Conservation (phyloP, 2,888 invertebrate species). For the Heliconius cydno region DNA sequence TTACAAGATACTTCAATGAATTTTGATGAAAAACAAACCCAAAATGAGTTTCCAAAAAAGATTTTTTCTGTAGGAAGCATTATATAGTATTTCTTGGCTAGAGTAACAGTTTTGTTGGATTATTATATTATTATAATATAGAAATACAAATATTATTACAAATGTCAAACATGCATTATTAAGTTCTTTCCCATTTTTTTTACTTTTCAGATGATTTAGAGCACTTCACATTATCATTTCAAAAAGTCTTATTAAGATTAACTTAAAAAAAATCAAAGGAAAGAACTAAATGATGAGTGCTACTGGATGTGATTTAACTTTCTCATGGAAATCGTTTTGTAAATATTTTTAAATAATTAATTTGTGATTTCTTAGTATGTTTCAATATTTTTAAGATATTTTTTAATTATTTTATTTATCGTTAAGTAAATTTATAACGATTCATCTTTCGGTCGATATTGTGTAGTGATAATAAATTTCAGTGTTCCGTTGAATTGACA, state of each 20-base stretch:
- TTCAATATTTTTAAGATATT: constrained; percentile 70
- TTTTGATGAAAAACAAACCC: background rate
- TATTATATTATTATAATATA: background rate
- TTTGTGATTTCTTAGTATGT: constrained; percentile 62
- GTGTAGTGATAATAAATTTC: constrained; percentile 46
- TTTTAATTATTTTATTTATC: constrained; percentile 81
- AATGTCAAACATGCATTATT: background rate
- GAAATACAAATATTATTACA: background rate
- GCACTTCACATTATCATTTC: background rate
- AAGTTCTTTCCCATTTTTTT: background rate
- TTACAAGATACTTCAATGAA: background rate
- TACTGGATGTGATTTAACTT: constrained; percentile 11
- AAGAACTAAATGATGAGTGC: background rate
- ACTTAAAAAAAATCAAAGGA: background rate
- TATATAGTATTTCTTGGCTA: background rate
- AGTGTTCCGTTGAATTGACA: constrained; percentile 62
- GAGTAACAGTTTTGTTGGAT: background rate
- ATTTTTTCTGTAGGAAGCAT: background rate
- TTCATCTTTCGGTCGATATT: constrained; percentile 60
- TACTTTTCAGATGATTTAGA: background rate
- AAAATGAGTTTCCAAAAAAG: background rate
- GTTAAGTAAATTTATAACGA: constrained; percentile 76
- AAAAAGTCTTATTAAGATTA: background rate
- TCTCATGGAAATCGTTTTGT: constrained; percentile 6
- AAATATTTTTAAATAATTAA: constrained; percentile 64